Evolutionary conservation across 2,113 vertebrate species (phyloP), one percentile per base, ranked within the genome.

Genomic region (Agapornis roseicollis): DNA sequence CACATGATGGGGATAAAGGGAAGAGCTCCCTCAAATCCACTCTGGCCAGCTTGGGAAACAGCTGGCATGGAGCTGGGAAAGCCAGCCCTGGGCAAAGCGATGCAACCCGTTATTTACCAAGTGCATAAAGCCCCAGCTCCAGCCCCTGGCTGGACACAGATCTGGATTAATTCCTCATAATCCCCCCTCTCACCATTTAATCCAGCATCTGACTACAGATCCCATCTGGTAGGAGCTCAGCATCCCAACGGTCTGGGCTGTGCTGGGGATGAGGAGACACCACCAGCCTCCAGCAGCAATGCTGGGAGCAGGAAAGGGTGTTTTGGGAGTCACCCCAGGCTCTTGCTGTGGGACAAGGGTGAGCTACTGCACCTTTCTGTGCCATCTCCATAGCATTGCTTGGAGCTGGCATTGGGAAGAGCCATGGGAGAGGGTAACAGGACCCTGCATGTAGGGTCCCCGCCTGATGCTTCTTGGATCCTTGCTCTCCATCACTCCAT

Each of bases 141-240:
- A 14, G 89, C 74, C 71, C 17, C 85, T 39, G 85, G 63, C 52
- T 82, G 89, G 92, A 93, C 84, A 78, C 44, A 73, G 95, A 96
- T 73, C 79, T 69, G 78, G 71, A 94, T 92, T 97, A 96, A 96
- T 63, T 66, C 90, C 68, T 31, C 14, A 1, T 94, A 91, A 95
- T 91, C 82, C 39, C 66, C 14, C 13, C 68, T 89, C 94, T 90
- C 93, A 71, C 5, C 58, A 8, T 24, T 78, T 96, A 96, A 97
- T 94, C 91, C 92, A 22, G 50, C n/a, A 6, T 47, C 92, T 31
- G 44, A 71, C 35, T 11, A 33, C 29, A 6, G 74, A 31, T 31
- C 88, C 92, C 94, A 96, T 89, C 94, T 95, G 95, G 29, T 9
- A 70, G 52, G 65, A 7, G 8, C 64, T 77, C 92, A 39, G 89